Percentiles rank a stretch among this genome's conserved stretches.
These are phyloP conservation scores for Apostichopus parvimensis DNA, from an alignment of 35 echinoderm and acorn worm species.

Conservation along the genomic window DNA sequence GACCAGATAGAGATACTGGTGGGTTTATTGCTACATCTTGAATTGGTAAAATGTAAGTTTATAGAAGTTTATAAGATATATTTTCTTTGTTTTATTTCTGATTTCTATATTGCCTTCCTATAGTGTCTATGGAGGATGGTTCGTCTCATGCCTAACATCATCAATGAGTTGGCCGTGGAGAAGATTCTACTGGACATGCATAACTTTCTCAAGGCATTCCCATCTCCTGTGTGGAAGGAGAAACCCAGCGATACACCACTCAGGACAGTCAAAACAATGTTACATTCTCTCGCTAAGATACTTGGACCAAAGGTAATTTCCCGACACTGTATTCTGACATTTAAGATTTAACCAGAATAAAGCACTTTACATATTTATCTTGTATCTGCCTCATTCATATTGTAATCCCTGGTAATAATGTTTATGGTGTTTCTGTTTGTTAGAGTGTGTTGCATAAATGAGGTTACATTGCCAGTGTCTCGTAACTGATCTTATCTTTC, in stretches of 20 bases:
- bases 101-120: neutral
- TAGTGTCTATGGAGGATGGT: slow-evolving; percentile 99
- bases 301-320: slow-evolving; percentile 79
- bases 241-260: slow-evolving; percentile 81
- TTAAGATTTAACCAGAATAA: too few species aligned
- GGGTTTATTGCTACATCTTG: too few species aligned
- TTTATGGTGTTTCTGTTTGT: too few species aligned
- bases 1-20: too few species aligned
- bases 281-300: slow-evolving; percentile 97
- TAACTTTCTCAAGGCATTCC: slow-evolving; percentile 91
- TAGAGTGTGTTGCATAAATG: too few species aligned
- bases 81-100: neutral
- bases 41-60: neutral
- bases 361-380: too few species aligned
- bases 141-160: slow-evolving; percentile 88
- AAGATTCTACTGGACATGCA: slow-evolving; percentile 85
- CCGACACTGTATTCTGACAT: too few species aligned
- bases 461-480: too few species aligned
- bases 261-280: slow-evolving; percentile 93
- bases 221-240: slow-evolving; percentile 81
- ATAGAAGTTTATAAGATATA: neutral
- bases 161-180: slow-evolving; percentile 80
- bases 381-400: too few species aligned
- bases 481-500: too few species aligned
- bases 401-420: too few species aligned